A percentile compares a stretch with the other conserved stretches of the same genome.
Conservation (phyloP, 1,140 invertebrate genomes). For the Myzus persicae region DNA sequence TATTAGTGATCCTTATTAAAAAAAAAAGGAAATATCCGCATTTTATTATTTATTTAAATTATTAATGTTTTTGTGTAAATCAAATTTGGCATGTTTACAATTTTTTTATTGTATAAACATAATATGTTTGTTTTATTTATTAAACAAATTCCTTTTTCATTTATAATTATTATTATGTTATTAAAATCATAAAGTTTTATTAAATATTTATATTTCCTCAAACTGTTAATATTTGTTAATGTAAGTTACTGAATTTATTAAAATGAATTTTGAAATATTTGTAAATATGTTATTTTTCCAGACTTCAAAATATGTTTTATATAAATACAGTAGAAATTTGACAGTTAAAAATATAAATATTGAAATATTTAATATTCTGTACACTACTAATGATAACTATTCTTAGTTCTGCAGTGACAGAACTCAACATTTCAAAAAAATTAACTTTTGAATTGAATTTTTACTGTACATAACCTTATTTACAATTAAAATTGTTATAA, state of each 20-base stretch:
- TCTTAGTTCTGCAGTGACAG: not conserved
- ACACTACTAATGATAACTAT: not conserved
- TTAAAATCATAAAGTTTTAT: slow-evolving; percentile 48
- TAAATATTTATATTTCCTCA: not conserved
- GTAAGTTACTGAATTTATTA: slow-evolving; percentile 30
- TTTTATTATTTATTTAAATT: slow-evolving; percentile 26
- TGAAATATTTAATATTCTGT: slow-evolving; percentile 4
- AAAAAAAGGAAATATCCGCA: not conserved
- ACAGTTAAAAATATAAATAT: not conserved
- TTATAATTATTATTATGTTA: slow-evolving; percentile 37
- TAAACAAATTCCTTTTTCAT: slow-evolving; percentile 32
- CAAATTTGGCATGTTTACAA: not conserved
- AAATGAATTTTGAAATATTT: slow-evolving; percentile 40
- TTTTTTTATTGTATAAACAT: not conserved
- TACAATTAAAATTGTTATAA: not conserved
- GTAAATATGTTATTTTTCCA: slow-evolving; percentile 25
- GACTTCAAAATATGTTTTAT: not conserved
- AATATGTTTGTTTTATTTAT: slow-evolving; percentile 22
- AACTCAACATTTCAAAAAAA: not conserved
- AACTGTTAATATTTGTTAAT: slow-evolving; percentile 41
- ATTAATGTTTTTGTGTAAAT: not conserved
- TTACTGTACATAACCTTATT: not conserved
- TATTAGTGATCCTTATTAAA: not conserved
- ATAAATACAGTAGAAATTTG: not conserved
- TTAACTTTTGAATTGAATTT: not conserved